Evolutionary conservation across 2,888 invertebrate genomes (phyloP).

Genomic region (Pollenia labialis): DNA sequence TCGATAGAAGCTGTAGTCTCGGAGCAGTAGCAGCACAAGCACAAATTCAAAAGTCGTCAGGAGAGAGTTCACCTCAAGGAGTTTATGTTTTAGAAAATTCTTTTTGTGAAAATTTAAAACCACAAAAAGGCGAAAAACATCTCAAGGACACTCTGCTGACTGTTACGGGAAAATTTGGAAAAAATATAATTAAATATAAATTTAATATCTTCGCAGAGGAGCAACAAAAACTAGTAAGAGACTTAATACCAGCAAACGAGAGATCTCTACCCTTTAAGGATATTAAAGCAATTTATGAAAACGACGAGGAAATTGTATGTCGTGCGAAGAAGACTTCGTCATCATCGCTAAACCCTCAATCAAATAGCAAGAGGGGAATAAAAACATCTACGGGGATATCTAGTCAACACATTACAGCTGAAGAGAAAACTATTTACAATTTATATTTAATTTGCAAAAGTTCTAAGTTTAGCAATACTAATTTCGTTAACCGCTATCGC

Average conservation of each 20-base stretch:
- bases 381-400: slow-evolving; percentile 45
- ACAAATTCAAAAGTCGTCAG: slow-evolving; percentile 48
- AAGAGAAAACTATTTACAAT: slow-evolving; percentile 83
- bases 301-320: slow-evolving; percentile 81
- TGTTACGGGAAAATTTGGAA: slow-evolving; percentile 84
- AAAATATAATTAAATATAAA: slow-evolving; percentile 84
- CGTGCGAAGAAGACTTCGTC: slow-evolving; percentile 75
- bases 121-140: slow-evolving; percentile 79
- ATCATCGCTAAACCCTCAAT: slow-evolving; percentile 31
- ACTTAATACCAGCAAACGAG: slow-evolving; percentile 82
- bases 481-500: slow-evolving; percentile 82
- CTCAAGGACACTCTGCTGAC: slow-evolving; percentile 83
- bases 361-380: slow-evolving; percentile 34
- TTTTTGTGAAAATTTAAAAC: slow-evolving; percentile 83
- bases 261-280: slow-evolving; percentile 83
- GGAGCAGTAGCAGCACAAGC: slow-evolving; percentile 60
- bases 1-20: slow-evolving; percentile 78
- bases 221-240: slow-evolving; percentile 81
- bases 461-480: slow-evolving; percentile 82
- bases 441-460: slow-evolving; percentile 83
- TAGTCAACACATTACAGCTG: slow-evolving; percentile 80
- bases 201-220: slow-evolving; percentile 84
- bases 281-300: slow-evolving; percentile 81
- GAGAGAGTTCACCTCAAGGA: slow-evolving; percentile 75
- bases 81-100: slow-evolving; percentile 83